Percentiles rank a stretch among this genome's conserved stretches.
phyloP scores from a whole-genome alignment of 2,888 invertebrate genomes.

The Spicauda simplicius region DNA sequence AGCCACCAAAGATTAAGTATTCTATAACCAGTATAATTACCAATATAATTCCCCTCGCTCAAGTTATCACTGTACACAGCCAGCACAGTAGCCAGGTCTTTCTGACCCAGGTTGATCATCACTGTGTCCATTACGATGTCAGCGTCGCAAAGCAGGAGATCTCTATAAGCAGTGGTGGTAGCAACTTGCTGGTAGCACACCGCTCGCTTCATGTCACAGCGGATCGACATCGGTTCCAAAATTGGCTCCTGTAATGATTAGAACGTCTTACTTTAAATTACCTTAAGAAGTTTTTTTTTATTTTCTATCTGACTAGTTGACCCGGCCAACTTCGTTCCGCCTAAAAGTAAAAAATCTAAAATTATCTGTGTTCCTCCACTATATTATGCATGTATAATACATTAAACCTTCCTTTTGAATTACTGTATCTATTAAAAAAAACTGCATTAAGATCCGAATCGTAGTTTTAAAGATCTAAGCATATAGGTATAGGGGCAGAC shows the following conservation, averaged over 20 bases:
- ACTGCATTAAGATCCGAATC: too few species aligned
- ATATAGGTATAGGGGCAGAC: too few species aligned
- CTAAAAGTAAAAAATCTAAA: too few species aligned
- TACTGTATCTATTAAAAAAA: too few species aligned
- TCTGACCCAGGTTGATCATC: conserved; percentile 89
- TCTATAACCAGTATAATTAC: conserved; percentile 48
- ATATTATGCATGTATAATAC: too few species aligned
- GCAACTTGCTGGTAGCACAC: conserved; percentile 63
- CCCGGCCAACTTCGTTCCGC: too few species aligned
- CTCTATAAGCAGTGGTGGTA: conserved; percentile 54
- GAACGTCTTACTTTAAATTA: not conserved
- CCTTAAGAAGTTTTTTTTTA: too few species aligned
- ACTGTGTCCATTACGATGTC: conserved; percentile 88
- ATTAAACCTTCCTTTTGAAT: too few species aligned
- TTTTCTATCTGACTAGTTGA: too few species aligned
- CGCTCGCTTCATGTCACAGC: conserved; percentile 88
- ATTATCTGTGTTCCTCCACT: too few species aligned
- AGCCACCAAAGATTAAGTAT: too few species aligned
- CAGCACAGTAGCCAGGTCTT: conserved; percentile 89
- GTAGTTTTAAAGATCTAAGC: too few species aligned
- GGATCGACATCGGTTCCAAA: conserved; percentile 89
- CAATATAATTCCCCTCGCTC: conserved; percentile 85
- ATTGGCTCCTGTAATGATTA: conserved; percentile 86
- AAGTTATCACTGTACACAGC: conserved; percentile 90
- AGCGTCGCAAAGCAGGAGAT: conserved; percentile 84